A percentile compares a stretch with the other conserved stretches of the same genome.
Conservation (phyloP, 2,797 vertebrate species). For the Myotis myotis region DNA sequence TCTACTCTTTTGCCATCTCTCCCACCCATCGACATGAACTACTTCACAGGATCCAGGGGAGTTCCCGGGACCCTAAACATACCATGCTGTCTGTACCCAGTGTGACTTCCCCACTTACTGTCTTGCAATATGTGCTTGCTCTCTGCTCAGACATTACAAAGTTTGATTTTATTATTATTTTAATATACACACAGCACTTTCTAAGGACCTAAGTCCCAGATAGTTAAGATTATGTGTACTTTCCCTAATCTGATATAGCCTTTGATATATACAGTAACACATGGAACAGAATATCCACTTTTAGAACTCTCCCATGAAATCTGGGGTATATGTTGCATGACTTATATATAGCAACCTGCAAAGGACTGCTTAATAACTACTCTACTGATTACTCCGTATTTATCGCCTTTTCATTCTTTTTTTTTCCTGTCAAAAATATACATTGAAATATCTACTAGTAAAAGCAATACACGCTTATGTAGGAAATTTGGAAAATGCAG, state of each 20-base stretch:
- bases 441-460: neutral
- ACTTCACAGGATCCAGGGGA: neutral
- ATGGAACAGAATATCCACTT: neutral
- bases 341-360: neutral
- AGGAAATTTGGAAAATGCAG: slow-evolving; percentile 27
- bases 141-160: neutral
- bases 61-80: neutral
- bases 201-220: neutral
- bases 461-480: neutral
- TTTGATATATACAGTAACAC: neutral
- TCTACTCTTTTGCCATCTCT: neutral
- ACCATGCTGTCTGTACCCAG: neutral
- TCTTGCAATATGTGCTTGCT: neutral
- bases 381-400: neutral
- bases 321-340: neutral
- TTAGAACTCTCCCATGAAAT: slow-evolving; percentile 33
- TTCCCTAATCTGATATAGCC: neutral
- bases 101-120: neutral
- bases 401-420: neutral
- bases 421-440: neutral
- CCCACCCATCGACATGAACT: neutral
- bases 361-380: neutral
- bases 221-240: neutral
- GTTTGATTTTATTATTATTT: slow-evolving; percentile 3
- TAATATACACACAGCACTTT: neutral